A percentile compares a stretch with the other conserved stretches of the same genome.
Conservation (phyloP, 2,888 invertebrate genomes). For the Scaptomyza flava region DNA sequence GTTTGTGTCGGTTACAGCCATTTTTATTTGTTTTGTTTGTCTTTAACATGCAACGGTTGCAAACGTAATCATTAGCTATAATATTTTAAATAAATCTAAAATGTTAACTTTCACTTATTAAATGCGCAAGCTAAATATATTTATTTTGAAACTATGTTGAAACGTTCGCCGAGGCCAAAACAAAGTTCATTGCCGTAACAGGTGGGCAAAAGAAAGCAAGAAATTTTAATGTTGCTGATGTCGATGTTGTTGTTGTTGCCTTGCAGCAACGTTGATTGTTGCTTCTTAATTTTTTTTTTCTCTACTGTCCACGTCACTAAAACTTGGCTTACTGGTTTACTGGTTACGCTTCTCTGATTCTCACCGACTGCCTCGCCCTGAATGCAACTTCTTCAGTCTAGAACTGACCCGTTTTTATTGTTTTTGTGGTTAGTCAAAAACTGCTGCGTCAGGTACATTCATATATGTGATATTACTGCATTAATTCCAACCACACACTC, state of each 20-base stretch:
- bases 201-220: conserved; percentile 66
- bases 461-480: conserved; percentile 17
- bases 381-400: conserved; percentile 47
- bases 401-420: conserved; percentile 66
- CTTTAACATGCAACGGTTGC: conserved; percentile 8
- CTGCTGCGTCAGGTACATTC: conserved; percentile 41
- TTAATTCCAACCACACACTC: conserved; percentile 44
- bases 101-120: conserved; percentile 60
- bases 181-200: conserved; percentile 68
- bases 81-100: conserved; percentile 18
- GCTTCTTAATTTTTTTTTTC: conserved; percentile 19
- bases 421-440: conserved; percentile 23
- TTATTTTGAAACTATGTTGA: conserved; percentile 61
- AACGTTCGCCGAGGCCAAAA: conserved; percentile 25
- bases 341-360: conserved; percentile 62
- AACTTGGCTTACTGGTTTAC: conserved; percentile 43
- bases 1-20: conserved; percentile 9
- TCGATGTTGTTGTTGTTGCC: background rate
- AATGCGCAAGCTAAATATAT: conserved; percentile 22
- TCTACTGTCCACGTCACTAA: conserved; percentile 72
- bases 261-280: conserved; percentile 11
- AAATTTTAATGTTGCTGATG: conserved; percentile 16
- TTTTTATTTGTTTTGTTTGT: background rate
- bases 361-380: conserved; percentile 21
- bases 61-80: conserved; percentile 22